These are phyloP conservation scores for Corvus cornix DNA, from an alignment of 2,113 vertebrate genomes.

Conservation along the genomic window DNA sequence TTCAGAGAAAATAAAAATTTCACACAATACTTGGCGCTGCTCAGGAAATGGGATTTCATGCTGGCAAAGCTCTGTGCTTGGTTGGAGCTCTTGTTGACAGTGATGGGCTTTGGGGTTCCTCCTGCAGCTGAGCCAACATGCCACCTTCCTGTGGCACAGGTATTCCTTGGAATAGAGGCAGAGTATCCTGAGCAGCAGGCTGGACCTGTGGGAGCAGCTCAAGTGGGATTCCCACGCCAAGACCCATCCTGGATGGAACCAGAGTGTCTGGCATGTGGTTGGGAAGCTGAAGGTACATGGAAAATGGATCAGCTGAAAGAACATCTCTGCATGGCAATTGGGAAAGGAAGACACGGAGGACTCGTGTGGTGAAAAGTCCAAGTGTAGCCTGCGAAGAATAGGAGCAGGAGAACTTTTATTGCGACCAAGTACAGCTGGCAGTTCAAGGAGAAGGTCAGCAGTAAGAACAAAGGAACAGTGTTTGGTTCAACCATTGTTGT, in stretches of 20 bases:
- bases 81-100: background rate
- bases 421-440: background rate
- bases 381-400: fast-evolving
- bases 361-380: background rate
- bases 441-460: background rate
- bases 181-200: background rate
- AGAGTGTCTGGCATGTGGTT: background rate
- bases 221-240: fast-evolving
- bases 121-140: background rate
- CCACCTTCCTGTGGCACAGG: background rate
- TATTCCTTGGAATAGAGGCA: background rate
- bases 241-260: background rate
- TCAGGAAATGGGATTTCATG: background rate
- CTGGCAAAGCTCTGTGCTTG: background rate
- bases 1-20: background rate
- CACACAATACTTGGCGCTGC: background rate
- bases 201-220: background rate
- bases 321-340: background rate
- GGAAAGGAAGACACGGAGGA: background rate
- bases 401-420: background rate
- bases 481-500: background rate
- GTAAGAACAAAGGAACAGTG: background rate
- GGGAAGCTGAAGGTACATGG: background rate
- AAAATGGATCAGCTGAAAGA: background rate
- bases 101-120: background rate